These are phyloP conservation scores for Scelioninae gen. 1 DNA, from an alignment of 2,888 invertebrate genomes.

Conservation along the genomic window DNA sequence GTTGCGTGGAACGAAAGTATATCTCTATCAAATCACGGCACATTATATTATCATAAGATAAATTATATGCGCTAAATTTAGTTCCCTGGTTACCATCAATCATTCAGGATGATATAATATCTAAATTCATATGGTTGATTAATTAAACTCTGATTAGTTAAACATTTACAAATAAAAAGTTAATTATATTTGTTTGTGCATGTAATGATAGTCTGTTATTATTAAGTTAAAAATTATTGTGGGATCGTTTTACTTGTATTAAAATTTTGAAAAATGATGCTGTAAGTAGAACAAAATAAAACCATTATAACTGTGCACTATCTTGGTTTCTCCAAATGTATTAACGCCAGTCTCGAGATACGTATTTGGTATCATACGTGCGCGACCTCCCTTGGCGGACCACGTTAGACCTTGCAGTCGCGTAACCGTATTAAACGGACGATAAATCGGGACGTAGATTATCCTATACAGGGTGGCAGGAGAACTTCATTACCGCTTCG, in stretches of 20 bases:
- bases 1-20: constrained; percentile 23
- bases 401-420: constrained; percentile 68
- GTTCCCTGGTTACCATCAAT: constrained; percentile 24
- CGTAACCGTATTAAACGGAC: constrained; percentile 80
- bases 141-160: background rate
- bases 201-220: background rate
- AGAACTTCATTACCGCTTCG: constrained; percentile 84
- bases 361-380: constrained; percentile 56
- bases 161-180: background rate
- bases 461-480: constrained; percentile 78
- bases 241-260: background rate
- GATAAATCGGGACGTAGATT: constrained; percentile 83
- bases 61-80: constrained; percentile 26
- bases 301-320: constrained; percentile 33
- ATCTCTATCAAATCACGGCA: constrained; percentile 13
- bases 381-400: constrained; percentile 53
- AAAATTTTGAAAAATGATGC: constrained; percentile 12
- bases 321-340: constrained; percentile 44
- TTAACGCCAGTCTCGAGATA: constrained; percentile 58
- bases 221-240: background rate
- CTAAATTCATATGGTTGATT: constrained; percentile 32
- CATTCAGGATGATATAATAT: constrained; percentile 4
- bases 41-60: constrained; percentile 33
- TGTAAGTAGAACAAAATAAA: constrained; percentile 38
- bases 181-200: background rate